Percentiles rank a stretch among this genome's conserved stretches.
Evolutionary conservation across 2,888 invertebrate genomes (phyloP).

Genomic region (Scaptomyza caliginosa): DNA sequence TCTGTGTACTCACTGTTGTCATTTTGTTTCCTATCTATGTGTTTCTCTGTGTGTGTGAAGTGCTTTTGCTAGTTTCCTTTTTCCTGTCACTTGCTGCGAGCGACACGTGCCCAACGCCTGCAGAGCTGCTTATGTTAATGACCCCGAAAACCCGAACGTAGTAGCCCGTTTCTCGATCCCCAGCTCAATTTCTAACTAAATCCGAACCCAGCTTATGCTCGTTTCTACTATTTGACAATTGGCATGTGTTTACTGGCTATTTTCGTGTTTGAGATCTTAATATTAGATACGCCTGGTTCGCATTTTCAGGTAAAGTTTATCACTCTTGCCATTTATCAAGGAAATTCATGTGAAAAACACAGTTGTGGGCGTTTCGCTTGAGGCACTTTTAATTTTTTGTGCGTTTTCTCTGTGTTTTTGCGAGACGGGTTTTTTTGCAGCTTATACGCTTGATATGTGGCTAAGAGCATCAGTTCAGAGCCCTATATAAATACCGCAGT

Average conservation of each 20-base stretch:
- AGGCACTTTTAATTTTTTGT: slow-evolving; percentile 18
- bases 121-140: slow-evolving; percentile 75
- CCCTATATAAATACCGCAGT: slow-evolving; percentile 41
- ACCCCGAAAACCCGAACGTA: slow-evolving; percentile 34
- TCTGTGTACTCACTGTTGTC: background rate
- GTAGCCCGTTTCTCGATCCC: background rate
- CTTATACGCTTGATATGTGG: slow-evolving; percentile 5
- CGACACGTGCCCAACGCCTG: slow-evolving; percentile 69
- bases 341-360: slow-evolving; percentile 54
- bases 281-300: slow-evolving; percentile 57
- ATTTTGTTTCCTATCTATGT: background rate
- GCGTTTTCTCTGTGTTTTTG: background rate
- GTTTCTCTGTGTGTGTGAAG: slow-evolving; percentile 39
- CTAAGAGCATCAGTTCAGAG: slow-evolving; percentile 1
- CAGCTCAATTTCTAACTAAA: background rate
- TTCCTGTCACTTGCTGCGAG: slow-evolving; percentile 41
- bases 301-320: slow-evolving; percentile 72
- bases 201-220: slow-evolving; percentile 34
- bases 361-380: slow-evolving; percentile 5
- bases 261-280: slow-evolving; percentile 63
- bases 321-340: slow-evolving; percentile 65
- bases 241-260: slow-evolving; percentile 67
- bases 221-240: slow-evolving; percentile 57
- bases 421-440: slow-evolving; percentile 12
- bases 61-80: slow-evolving; percentile 64